Evolutionary conservation across 2,797 vertebrate genomes (phyloP).

Genomic region (Melanotaenia trifasciata): DNA sequence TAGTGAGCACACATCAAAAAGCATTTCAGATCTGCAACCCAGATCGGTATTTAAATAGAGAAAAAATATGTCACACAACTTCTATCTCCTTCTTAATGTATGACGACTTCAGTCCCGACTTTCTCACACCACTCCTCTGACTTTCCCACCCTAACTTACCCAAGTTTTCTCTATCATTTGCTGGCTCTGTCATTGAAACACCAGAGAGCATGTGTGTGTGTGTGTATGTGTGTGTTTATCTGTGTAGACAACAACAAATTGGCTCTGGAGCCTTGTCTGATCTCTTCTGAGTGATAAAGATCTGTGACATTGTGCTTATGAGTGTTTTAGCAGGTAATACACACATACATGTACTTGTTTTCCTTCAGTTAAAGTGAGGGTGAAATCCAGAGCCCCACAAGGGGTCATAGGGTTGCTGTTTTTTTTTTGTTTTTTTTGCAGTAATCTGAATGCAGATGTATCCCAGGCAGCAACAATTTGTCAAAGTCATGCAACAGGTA

Average conservation of each 20-base stretch:
- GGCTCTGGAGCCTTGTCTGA: conserved; percentile 20
- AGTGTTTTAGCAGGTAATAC: conserved; percentile 17
- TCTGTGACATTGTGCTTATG: conserved; percentile 15
- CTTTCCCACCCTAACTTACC: conserved; percentile 22
- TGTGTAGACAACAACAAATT: conserved; percentile 19
- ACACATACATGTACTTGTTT: background rate
- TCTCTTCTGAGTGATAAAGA: conserved; percentile 5
- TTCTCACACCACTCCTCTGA: conserved; percentile 27
- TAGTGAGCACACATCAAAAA: conserved; percentile 15
- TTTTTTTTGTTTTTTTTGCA: background rate
- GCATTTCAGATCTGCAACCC: conserved; percentile 43
- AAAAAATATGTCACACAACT: conserved; percentile 14
- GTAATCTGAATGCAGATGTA: background rate
- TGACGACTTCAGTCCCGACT: conserved; percentile 4
- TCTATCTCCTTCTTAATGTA: conserved; percentile 1
- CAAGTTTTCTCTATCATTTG: conserved; percentile 32
- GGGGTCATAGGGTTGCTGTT: background rate
- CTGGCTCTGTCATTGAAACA: conserved; percentile 27
- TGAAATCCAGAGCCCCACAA: background rate
- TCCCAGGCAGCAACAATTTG: background rate
- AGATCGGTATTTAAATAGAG: conserved; percentile 54
- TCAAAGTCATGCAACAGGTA: background rate
- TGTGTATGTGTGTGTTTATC: background rate
- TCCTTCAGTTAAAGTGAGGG: background rate
- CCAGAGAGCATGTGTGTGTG: conserved; percentile 6